Percentiles rank a stretch among this genome's conserved stretches.
Evolutionary conservation across 2,888 invertebrate genomes (phyloP).

Genomic region (Leptinotarsa tumamoca): DNA sequence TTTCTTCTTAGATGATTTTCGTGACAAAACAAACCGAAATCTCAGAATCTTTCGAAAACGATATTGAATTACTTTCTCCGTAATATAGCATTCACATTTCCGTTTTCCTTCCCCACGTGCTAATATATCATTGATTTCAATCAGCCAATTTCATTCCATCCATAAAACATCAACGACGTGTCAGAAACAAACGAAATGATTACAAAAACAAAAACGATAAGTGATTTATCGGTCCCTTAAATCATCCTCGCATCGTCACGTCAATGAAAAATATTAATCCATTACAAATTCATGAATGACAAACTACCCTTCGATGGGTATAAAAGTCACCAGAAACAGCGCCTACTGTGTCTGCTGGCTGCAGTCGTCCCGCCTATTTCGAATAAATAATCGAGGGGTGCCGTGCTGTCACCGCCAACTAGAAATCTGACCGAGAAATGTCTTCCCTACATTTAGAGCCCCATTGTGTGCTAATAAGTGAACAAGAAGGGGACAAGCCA

Average conservation of each 20-base stretch:
- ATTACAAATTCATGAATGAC: slow-evolving; percentile 37
- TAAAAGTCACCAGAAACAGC: slow-evolving; percentile 37
- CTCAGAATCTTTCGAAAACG: too few species aligned
- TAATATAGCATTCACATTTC: background rate
- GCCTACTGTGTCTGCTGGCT: slow-evolving; percentile 34
- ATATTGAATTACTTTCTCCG: too few species aligned
- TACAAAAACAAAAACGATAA: slow-evolving; percentile 22
- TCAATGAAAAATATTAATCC: slow-evolving; percentile 30
- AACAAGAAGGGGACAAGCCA: slow-evolving; percentile 44
- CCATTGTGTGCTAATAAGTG: slow-evolving; percentile 49
- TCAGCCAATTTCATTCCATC: background rate
- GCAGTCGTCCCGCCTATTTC: slow-evolving; percentile 39
- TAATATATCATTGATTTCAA: background rate
- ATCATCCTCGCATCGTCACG: slow-evolving; percentile 33
- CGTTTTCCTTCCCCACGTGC: background rate
- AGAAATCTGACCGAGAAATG: slow-evolving; percentile 50
- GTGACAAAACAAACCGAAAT: too few species aligned
- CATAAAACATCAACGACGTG: background rate
- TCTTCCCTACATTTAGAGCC: slow-evolving; percentile 48
- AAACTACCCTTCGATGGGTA: slow-evolving; percentile 33
- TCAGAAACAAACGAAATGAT: slow-evolving; percentile 14
- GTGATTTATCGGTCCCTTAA: slow-evolving; percentile 27
- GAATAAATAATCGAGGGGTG: slow-evolving; percentile 46
- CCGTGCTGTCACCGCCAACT: slow-evolving; percentile 45
- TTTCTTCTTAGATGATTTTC: too few species aligned